A percentile compares a stretch with the other conserved stretches of the same genome.
These are phyloP conservation scores for Apostichopus japonicus DNA, from an alignment of 35 echinoderm and acorn worm genomes.

Conservation along the genomic window DNA sequence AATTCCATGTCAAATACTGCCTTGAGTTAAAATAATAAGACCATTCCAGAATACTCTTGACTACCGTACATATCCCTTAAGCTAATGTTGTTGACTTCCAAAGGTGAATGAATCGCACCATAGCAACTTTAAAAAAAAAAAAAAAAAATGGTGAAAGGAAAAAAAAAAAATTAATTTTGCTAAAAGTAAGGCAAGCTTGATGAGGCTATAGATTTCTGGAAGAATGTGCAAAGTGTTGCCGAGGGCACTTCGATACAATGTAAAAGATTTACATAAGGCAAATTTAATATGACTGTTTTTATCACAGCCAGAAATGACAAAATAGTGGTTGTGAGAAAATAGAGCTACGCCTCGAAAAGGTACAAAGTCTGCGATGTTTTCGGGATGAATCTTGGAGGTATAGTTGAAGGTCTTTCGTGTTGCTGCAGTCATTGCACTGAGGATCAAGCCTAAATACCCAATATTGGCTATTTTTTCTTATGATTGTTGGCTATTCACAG, in stretches of 20 bases:
- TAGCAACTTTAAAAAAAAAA: background rate
- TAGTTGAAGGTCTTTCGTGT: no score
- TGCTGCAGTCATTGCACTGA: background rate
- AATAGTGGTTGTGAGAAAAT: background rate
- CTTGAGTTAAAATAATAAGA: background rate
- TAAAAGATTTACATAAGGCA: background rate
- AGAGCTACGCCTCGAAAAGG: no score
- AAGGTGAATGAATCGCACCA: slow-evolving; percentile 27
- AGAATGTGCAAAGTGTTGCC: slow-evolving; percentile 38
- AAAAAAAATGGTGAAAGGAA: background rate
- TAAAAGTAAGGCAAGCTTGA: slow-evolving; percentile 12
- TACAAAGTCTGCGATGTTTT: background rate
- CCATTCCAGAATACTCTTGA: background rate
- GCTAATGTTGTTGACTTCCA: slow-evolving; percentile 32
- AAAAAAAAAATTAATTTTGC: slow-evolving; percentile 38
- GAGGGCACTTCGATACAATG: background rate
- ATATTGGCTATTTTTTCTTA: no score
- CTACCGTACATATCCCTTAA: slow-evolving; percentile 9
- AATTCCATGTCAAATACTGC: background rate
- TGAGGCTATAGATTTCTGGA: slow-evolving; percentile 24
- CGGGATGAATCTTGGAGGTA: no score
- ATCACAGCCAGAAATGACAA: background rate
- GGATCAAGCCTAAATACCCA: background rate
- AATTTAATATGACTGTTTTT: slow-evolving; percentile 11
- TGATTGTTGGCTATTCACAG: no score